Evolutionary conservation across 2,888 invertebrate species (phyloP).

Genomic region (Sinohyriopsis cumingii): DNA sequence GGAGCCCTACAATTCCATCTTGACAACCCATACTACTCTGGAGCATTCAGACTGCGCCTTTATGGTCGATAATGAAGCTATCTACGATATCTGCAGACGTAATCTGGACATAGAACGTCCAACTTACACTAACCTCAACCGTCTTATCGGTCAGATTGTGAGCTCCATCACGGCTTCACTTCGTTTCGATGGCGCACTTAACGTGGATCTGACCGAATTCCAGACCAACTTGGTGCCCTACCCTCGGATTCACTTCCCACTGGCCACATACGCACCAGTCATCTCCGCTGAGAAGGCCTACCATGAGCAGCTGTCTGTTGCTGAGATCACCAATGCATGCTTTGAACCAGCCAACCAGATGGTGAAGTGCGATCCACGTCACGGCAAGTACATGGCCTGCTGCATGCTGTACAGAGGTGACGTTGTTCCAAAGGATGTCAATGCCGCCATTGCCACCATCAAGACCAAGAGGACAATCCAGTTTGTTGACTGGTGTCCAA

Average conservation of each 20-base stretch:
- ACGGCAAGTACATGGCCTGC: conserved; percentile 74
- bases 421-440: conserved; percentile 69
- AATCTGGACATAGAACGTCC: conserved; percentile 88
- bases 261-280: conserved; percentile 89
- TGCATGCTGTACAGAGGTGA: conserved; percentile 71
- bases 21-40: conserved; percentile 93
- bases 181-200: conserved; percentile 73
- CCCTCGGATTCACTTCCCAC: conserved; percentile 85
- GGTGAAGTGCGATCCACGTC: conserved; percentile 69
- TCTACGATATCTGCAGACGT: conserved; percentile 88
- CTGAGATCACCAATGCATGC: conserved; percentile 62
- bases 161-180: conserved; percentile 70
- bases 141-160: conserved; percentile 90
- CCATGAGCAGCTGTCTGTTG: conserved; percentile 81
- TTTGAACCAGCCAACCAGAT: conserved; percentile 67
- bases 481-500: conserved; percentile 31
- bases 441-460: conserved; percentile 65
- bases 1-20: conserved; percentile 95
- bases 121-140: conserved; percentile 89
- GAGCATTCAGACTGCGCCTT: conserved; percentile 97
- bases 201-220: conserved; percentile 73
- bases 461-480: conserved; percentile 49
- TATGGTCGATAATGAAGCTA: conserved; percentile 94
- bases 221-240: conserved; percentile 71
- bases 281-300: conserved; percentile 95